A percentile compares a stretch with the other conserved stretches of the same genome.
These are phyloP conservation scores for Apoda limacodes DNA, from an alignment of 2,888 invertebrate genomes.

Conservation along the genomic window DNA sequence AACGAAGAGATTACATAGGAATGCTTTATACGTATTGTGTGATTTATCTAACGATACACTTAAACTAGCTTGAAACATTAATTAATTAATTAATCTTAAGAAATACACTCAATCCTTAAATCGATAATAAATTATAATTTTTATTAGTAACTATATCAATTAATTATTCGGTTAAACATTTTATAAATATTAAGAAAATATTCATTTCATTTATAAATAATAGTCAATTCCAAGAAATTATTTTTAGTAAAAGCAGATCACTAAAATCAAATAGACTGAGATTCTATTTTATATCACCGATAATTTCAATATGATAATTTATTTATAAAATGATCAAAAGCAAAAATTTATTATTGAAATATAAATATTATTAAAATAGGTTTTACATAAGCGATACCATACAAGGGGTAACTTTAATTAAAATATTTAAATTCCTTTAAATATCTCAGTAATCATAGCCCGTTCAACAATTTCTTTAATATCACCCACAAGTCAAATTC, in stretches of 20 bases:
- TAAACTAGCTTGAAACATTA: too few relatives aligned
- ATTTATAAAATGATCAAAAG: too few relatives aligned
- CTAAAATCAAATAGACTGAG: not conserved
- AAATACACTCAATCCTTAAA: too few relatives aligned
- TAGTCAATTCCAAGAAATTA: slow-evolving; percentile 51
- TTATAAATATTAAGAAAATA: slow-evolving; percentile 59
- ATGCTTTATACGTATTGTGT: too few relatives aligned
- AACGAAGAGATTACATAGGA: too few relatives aligned
- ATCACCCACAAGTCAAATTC: slow-evolving; percentile 25
- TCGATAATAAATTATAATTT: too few relatives aligned
- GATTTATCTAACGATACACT: too few relatives aligned
- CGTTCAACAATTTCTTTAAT: slow-evolving; percentile 22
- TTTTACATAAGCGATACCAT: slow-evolving; percentile 33
- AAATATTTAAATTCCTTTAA: slow-evolving; percentile 40
- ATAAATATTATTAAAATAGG: slow-evolving; percentile 45
- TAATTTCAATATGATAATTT: too few relatives aligned
- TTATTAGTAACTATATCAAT: too few relatives aligned
- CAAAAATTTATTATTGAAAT: too few relatives aligned
- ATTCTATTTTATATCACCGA: not conserved
- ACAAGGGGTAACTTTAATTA: slow-evolving; percentile 44
- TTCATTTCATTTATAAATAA: slow-evolving; percentile 38
- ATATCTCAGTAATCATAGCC: slow-evolving; percentile 41
- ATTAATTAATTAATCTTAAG: too few relatives aligned
- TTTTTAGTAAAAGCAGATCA: slow-evolving; percentile 26
- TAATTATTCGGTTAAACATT: too few relatives aligned